Evolutionary conservation across 2,797 vertebrate species (phyloP).

Genomic region (Octomys mimax): DNA sequence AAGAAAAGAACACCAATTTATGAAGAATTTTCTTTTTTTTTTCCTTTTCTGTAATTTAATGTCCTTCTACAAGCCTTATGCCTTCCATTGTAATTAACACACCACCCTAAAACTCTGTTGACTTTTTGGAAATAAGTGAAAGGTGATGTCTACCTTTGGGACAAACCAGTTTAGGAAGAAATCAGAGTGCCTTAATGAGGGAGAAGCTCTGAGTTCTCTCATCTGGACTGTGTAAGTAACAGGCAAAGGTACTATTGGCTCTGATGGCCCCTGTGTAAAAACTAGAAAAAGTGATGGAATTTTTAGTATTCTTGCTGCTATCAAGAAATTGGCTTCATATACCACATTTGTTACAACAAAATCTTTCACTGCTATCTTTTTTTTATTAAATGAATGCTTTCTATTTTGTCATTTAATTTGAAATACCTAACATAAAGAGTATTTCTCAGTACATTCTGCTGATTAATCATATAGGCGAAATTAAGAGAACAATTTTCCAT

Average conservation of each 20-base stretch:
- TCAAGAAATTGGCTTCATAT: neutral
- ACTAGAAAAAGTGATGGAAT: neutral
- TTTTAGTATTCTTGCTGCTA: neutral
- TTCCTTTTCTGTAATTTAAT: neutral
- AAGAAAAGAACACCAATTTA: neutral
- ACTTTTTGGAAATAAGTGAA: neutral
- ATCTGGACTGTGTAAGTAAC: neutral
- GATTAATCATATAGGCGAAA: no score
- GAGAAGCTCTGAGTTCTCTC: neutral
- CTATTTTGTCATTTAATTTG: no score
- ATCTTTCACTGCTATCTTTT: neutral
- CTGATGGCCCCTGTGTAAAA: neutral
- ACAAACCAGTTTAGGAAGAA: neutral
- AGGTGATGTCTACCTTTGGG: neutral
- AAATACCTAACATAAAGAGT: no score
- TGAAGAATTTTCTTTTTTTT: neutral
- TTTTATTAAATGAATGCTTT: no score
- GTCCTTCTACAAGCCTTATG: neutral
- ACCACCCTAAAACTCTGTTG: neutral
- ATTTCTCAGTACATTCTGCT: no score
- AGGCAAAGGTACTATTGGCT: neutral
- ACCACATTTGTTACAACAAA: neutral
- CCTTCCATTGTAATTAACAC: neutral
- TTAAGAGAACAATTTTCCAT: no score
- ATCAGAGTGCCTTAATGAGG: neutral